These are phyloP conservation scores for Calliopsis andreniformis DNA, from an alignment of 1,140 invertebrate species.

Conservation along the genomic window DNA sequence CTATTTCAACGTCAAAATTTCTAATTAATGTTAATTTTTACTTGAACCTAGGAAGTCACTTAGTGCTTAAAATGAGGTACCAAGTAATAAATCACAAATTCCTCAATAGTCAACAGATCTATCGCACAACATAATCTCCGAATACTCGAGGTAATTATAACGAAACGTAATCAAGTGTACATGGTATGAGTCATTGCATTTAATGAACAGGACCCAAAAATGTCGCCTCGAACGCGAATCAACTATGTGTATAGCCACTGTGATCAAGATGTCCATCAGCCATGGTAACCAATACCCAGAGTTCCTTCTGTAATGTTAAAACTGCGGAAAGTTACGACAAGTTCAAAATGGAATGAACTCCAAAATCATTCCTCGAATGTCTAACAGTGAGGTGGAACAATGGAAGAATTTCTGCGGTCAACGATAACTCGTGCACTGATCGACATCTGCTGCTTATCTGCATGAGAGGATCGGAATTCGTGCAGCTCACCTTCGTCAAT, in stretches of 20 bases:
- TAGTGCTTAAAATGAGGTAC: conserved; percentile 14
- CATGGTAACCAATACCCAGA: too few relatives aligned
- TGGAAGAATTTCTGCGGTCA: conserved; percentile 1
- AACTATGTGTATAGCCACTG: too few relatives aligned
- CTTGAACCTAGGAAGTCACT: background rate
- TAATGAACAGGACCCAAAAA: conserved; percentile 21
- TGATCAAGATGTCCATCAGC: too few relatives aligned
- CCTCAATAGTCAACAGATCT: conserved; percentile 20
- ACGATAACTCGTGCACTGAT: conserved; percentile 8
- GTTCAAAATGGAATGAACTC: too few relatives aligned
- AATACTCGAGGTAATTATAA: conserved; percentile 32
- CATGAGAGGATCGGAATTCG: background rate
- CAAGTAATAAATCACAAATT: conserved; percentile 26
- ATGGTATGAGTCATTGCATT: conserved; percentile 28
- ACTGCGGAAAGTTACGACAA: too few relatives aligned
- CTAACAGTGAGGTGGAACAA: background rate
- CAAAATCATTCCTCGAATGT: too few relatives aligned
- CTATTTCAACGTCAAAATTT: too few relatives aligned
- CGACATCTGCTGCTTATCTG: conserved; percentile 24
- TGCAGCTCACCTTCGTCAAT: conserved; percentile 26
- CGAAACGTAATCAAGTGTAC: conserved; percentile 2
- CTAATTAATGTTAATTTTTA: background rate
- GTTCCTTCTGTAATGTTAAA: too few relatives aligned
- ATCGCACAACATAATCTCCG: conserved; percentile 31
- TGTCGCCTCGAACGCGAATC: background rate